Evolutionary conservation across 2,888 invertebrate species (phyloP).

Genomic region (Polietes domitor): DNA sequence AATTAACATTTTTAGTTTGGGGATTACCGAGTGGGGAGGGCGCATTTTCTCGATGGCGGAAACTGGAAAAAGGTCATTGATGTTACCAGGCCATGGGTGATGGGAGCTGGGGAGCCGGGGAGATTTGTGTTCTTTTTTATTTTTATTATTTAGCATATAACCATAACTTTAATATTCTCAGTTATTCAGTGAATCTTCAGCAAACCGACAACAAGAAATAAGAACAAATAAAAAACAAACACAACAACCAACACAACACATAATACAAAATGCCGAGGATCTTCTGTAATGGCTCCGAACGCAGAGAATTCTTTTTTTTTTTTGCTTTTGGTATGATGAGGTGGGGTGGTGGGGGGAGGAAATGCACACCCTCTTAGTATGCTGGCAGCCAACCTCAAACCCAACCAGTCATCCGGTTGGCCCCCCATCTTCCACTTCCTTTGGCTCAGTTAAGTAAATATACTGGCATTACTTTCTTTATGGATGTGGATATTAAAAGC

Average conservation of each 20-base stretch:
- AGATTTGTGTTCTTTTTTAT: conserved; percentile 17
- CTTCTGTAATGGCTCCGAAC: neutral
- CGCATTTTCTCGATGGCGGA: neutral
- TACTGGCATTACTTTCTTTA: conserved; percentile 47
- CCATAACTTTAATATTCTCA: conserved; percentile 56
- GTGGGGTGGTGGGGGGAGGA: too few relatives aligned
- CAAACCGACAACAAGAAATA: conserved; percentile 42
- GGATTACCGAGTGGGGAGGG: conserved; percentile 6
- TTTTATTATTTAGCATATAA: conserved; percentile 56
- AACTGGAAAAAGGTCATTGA: conserved; percentile 54
- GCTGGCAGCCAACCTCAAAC: too few relatives aligned
- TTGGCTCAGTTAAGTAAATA: conserved; percentile 33
- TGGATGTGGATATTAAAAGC: conserved; percentile 46
- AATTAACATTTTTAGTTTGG: conserved; percentile 61
- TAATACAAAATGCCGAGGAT: conserved; percentile 27
- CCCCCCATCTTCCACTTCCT: conserved; percentile 22
- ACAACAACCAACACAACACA: conserved; percentile 25
- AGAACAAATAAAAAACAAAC: conserved; percentile 44
- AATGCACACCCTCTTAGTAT: too few relatives aligned
- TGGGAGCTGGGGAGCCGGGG: neutral
- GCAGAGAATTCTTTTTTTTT: neutral
- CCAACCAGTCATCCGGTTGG: neutral
- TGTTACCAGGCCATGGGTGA: conserved; percentile 40
- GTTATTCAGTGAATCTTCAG: conserved; percentile 45
- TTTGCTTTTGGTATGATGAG: neutral